Conservation (phyloP, 1,140 invertebrate species). For the Ips nitidus region DNA sequence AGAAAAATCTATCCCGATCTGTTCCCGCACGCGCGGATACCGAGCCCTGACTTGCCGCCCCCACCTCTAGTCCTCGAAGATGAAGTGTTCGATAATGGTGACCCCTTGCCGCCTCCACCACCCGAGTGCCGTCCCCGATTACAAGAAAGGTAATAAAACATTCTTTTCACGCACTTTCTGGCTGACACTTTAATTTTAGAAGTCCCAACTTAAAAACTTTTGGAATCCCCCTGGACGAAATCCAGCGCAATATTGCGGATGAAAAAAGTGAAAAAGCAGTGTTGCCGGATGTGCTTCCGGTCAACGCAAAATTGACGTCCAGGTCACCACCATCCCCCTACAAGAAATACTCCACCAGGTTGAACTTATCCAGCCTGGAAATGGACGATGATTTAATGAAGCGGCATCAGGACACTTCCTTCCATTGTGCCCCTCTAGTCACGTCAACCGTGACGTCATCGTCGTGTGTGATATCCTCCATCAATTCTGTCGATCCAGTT, state of each 20-base stretch:
- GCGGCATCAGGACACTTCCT: constrained; percentile 16
- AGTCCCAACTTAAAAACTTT: too few species aligned
- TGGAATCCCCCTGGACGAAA: too few species aligned
- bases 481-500: constrained; percentile 53
- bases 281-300: constrained; percentile 57
- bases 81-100: constrained; percentile 65
- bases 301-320: constrained; percentile 54
- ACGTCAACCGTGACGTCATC: constrained; percentile 25
- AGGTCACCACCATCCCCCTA: constrained; percentile 44
- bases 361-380: constrained; percentile 36
- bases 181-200: not conserved
- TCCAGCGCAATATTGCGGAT: too few species aligned
- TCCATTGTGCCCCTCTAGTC: constrained; percentile 10
- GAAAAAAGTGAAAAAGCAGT: constrained; percentile 18
- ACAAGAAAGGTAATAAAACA: constrained; percentile 42
- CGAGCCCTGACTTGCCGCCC: constrained; percentile 72
- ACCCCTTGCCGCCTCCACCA: constrained; percentile 73
- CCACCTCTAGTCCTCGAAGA: constrained; percentile 63
- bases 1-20: constrained; percentile 56
- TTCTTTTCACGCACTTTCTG: constrained; percentile 31
- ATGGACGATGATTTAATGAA: constrained; percentile 42
- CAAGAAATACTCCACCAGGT: constrained; percentile 43
- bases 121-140: constrained; percentile 56
- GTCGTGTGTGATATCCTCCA: constrained; percentile 13
- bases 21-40: constrained; percentile 57